phyloP scores from a whole-genome alignment of 37 sponge, comb jelly and placozoan species.

The Petrosia ficiformis region DNA sequence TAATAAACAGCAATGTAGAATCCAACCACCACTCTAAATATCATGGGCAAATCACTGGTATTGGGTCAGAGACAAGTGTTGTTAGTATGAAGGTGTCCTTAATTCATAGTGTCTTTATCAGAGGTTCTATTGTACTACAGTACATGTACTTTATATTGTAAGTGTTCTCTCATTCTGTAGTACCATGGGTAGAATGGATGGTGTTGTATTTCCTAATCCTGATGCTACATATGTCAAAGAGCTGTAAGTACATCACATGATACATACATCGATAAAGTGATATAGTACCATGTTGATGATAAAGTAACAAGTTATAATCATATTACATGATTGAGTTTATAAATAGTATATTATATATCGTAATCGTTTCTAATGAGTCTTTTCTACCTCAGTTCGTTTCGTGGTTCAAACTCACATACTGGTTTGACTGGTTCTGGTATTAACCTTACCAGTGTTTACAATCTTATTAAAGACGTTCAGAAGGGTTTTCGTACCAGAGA shows the following conservation, averaged over 20 bases:
- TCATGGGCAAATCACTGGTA: no score
- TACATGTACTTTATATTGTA: no score
- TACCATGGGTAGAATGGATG: slow-evolving; percentile 74
- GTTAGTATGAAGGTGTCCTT: no score
- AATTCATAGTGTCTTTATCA: no score
- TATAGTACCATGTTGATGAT: background rate
- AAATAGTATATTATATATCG: background rate
- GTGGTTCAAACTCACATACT: slow-evolving; percentile 31
- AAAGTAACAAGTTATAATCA: background rate
- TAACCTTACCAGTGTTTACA: slow-evolving; percentile 53
- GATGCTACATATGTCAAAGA: slow-evolving; percentile 94
- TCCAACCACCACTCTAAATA: no score
- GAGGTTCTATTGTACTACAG: no score
- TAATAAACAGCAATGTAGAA: no score
- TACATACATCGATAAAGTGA: no score
- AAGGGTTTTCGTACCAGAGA: slow-evolving; percentile 90
- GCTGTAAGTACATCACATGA: slow-evolving; percentile 52
- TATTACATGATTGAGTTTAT: background rate
- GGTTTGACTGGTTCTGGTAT: slow-evolving; percentile 9
- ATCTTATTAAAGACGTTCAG: slow-evolving; percentile 95
- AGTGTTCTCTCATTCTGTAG: no score
- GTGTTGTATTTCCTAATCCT: slow-evolving; percentile 76
- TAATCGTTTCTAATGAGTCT: background rate
- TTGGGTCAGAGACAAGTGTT: no score
- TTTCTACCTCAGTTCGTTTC: slow-evolving; percentile 39